phyloP scores from a whole-genome alignment of 2,113 vertebrate genomes.

The Clarias gariepinus region DNA sequence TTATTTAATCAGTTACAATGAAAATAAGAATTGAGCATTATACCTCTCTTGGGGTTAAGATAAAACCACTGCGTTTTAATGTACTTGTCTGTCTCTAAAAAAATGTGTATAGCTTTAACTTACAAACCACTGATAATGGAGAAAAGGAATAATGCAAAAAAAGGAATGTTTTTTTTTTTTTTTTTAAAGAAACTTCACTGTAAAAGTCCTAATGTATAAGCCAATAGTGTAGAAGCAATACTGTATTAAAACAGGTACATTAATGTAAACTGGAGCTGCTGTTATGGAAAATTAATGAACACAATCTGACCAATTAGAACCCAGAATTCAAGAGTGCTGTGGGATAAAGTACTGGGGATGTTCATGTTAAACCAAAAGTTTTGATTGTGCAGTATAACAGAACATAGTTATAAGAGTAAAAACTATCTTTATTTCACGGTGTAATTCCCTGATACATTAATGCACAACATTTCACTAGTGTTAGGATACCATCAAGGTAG shows the following conservation, averaged over 20 bases:
- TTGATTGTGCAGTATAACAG: too few relatives aligned
- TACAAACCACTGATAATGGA: neutral
- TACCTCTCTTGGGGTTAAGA: neutral
- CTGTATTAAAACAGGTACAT: neutral
- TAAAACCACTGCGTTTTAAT: neutral
- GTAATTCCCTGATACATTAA: too few relatives aligned
- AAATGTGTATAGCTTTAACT: neutral
- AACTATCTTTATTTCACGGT: too few relatives aligned
- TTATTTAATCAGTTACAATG: too few relatives aligned
- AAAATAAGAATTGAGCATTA: neutral
- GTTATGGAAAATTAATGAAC: neutral
- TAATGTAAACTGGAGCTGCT: neutral
- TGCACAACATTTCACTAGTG: too few relatives aligned
- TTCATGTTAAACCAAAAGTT: too few relatives aligned
- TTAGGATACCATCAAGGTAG: too few relatives aligned
- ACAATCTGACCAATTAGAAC: slow-evolving; percentile 1
- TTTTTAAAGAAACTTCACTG: neutral
- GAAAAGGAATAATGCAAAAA: neutral
- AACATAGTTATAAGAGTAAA: too few relatives aligned
- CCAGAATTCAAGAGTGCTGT: neutral
- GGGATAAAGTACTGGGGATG: neutral
- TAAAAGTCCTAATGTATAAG: neutral
- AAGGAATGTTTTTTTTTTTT: neutral
- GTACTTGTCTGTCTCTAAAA: neutral
- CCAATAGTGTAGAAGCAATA: neutral